Conservation (phyloP, 53 echinoderm and acorn worm genomes). For the Holothuria scabra region DNA sequence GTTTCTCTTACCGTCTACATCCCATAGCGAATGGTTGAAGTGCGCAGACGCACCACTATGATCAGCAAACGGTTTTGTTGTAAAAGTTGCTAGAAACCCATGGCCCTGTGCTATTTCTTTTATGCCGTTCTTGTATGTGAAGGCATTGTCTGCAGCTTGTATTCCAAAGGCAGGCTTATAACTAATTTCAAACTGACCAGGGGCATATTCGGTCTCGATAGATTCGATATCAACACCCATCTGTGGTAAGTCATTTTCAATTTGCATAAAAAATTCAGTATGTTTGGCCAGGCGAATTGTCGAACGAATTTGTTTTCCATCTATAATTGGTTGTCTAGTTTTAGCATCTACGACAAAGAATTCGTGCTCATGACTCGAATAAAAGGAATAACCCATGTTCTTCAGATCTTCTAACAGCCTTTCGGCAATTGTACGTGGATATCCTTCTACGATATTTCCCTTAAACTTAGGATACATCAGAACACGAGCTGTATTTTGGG, state of each 20-base stretch:
- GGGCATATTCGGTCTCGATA: slow-evolving; percentile 69
- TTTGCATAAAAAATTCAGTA: slow-evolving; percentile 53
- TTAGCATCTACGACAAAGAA: slow-evolving; percentile 80
- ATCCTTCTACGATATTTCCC: slow-evolving; percentile 55
- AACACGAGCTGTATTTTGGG: slow-evolving; percentile 68
- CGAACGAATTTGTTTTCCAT: slow-evolving; percentile 62
- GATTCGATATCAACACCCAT: slow-evolving; percentile 71
- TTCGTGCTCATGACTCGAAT: slow-evolving; percentile 88
- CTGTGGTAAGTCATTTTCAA: slow-evolving; percentile 54
- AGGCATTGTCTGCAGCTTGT: slow-evolving; percentile 69
- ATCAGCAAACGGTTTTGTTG: slow-evolving; percentile 63
- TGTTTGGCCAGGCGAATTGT: slow-evolving; percentile 48
- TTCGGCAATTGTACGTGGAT: slow-evolving; percentile 78
- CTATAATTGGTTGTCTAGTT: slow-evolving; percentile 66
- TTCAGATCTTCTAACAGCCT: slow-evolving; percentile 66
- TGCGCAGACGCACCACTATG: slow-evolving; percentile 55
- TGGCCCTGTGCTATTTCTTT: slow-evolving; percentile 81
- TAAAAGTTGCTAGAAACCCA: slow-evolving; percentile 59
- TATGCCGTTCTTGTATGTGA: slow-evolving; percentile 69
- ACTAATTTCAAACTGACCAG: slow-evolving; percentile 70
- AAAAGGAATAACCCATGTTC: slow-evolving; percentile 73
- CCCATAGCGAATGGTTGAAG: slow-evolving; percentile 74
- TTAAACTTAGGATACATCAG: slow-evolving; percentile 63
- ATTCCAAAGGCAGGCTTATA: slow-evolving; percentile 81
- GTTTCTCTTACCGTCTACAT: slow-evolving; percentile 43